Evolutionary conservation across 1,140 invertebrate species (phyloP), one percentile per base, ranked within the genome.

Genomic region (Sitobion miscanthi): DNA sequence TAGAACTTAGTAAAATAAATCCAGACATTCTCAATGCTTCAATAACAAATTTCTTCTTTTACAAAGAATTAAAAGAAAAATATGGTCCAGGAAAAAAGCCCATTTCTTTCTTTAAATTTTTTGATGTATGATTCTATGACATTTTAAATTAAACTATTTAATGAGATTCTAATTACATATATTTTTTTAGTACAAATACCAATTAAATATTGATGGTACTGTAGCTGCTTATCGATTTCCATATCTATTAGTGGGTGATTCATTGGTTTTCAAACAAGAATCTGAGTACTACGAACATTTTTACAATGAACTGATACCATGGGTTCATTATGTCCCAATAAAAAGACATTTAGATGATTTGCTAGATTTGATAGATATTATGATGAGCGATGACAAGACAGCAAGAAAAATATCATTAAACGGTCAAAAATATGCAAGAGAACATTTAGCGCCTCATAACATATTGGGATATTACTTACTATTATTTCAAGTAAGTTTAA

Each of bases 1-100:
- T 99, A 30, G 97, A 97, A 93, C 96, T 99, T 94, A 96, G 97
- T 0, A 96, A 97, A 94, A 95, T 97, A 94, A 94, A 98, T 96
- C 97, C 98, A 9, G 96, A 98, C 93, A 95, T 99, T 1, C 97
- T 99, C 93, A 98, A 99, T 96, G 98, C 97, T 23, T 98, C 98
- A 0, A 96, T 99, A 11, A 99, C 99, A 8, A 99, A 99, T 95
- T 99, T 99, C 95, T 99, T 99, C 95, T 99, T 99, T 95, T 99
- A 98, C 95, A 96, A 96, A 93, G 97, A 99, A 95, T 96, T 98
- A 95, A 97, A 98, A 95, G 95, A 97, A 90, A 96, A 97, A 95
- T 98, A 99, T 96, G 98, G 98, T 45, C 97, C 98, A 45, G 97
- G 97, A 95, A 96, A 96, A 93, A 96, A 97, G 82, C 97, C 98